phyloP scores from a whole-genome alignment of 2,888 invertebrate genomes.

The Pocota personata region DNA sequence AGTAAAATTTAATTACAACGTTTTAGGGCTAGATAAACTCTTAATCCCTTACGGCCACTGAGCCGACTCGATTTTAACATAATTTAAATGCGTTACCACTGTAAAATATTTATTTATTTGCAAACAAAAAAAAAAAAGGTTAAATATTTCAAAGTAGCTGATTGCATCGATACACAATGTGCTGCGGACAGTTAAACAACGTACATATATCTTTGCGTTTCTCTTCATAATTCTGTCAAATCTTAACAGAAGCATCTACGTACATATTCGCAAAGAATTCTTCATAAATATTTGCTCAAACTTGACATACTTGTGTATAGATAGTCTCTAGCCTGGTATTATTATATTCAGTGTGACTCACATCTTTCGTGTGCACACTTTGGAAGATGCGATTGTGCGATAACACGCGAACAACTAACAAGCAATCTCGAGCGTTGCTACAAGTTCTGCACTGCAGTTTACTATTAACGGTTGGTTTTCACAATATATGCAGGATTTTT shows the following conservation, averaged over 20 bases:
- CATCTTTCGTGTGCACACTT: slow-evolving; percentile 12
- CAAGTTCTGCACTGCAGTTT: slow-evolving; percentile 33
- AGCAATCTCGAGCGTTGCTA: slow-evolving; percentile 44
- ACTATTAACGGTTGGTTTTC: slow-evolving; percentile 62
- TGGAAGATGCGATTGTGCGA: slow-evolving; percentile 60
- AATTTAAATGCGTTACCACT: not conserved
- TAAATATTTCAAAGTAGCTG: slow-evolving; percentile 13
- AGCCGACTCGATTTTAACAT: not conserved
- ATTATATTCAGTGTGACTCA: slow-evolving; percentile 51
- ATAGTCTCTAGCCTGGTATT: slow-evolving; percentile 1
- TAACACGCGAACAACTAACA: slow-evolving; percentile 67
- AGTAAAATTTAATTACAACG: not conserved
- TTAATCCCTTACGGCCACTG: not conserved
- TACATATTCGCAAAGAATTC: slow-evolving; percentile 28
- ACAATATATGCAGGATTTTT: slow-evolving; percentile 43
- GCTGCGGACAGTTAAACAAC: not conserved
- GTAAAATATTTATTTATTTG: not conserved
- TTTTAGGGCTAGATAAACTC: not conserved
- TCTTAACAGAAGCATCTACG: not conserved
- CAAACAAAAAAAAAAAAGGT: not conserved
- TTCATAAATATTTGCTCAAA: slow-evolving; percentile 67
- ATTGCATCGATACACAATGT: slow-evolving; percentile 1
- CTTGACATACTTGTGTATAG: slow-evolving; percentile 54
- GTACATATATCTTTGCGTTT: not conserved
- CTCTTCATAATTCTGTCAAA: slow-evolving; percentile 14